Evolutionary conservation across 2,888 invertebrate species (phyloP), one percentile per base, ranked within the genome.

Genomic region (Nomada ruficornis): DNA sequence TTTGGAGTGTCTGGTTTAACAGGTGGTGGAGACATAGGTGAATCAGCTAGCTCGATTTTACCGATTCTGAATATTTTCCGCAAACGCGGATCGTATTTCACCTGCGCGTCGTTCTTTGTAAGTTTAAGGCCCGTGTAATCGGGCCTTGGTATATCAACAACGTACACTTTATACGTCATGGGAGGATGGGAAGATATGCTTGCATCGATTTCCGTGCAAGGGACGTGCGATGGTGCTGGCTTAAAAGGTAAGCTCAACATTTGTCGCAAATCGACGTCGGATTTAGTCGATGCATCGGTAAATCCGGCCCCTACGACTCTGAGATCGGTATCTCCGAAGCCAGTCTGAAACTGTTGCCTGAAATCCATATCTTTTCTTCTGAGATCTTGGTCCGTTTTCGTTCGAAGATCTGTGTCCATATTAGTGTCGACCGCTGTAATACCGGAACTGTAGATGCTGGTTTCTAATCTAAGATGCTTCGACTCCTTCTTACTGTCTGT

Each of bases 131-230:
- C 96, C 0, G 96, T 96, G 91, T 97, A 97, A 91, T 97, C 96
- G 0, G 97, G 96, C 55, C 96, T 95, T 0, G 97, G 96, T 90
- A 97, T 96, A 76, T 96, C 96, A 73, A 97, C 93, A 18, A 94
- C 90, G 59, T 93, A 91, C 9, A 96, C 94, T 92, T 96, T 96
- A 94, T 96, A 98, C 0, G 94, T 88, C 70, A 98, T 96, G 0
- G 97, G 96, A 0, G 96, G 96, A 92, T 98, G 98, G 59, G 97
- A 96, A 70, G 96, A 96, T 62, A 97, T 95, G 54, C 97, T 97
- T 11, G 97, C 98, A 91, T 98, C 97, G 82, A 98, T 98, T 94
- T 98, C 98, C 0, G 96, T 97, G 42, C 98, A 98, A 0, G 98
- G 97, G 18, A 96, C 96, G 92, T 97, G 97, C 88, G 97, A 96